Evolutionary conservation across 2,797 vertebrate species (phyloP), one percentile per base, ranked within the genome.

Genomic region (Gambusia yucatana): DNA sequence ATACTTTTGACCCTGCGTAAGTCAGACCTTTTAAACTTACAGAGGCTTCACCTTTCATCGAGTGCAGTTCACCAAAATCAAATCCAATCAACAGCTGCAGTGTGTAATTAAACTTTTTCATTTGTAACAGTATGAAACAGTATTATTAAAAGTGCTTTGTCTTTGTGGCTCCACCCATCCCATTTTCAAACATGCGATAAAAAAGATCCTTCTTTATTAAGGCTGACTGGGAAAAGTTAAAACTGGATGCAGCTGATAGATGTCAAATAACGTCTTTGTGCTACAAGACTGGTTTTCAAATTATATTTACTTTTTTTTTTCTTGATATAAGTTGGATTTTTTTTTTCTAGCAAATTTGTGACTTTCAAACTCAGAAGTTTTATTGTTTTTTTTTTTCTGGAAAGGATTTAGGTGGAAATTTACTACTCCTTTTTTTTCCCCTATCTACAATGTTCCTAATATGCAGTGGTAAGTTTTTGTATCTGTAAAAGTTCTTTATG

Each of bases 1-100:
- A 80, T n/a, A 71, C 72, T 72, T 69, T 72, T 82, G 50, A 82
- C 80, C 59, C 22, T 4, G 57, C 16, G 65, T 70, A 79, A 84
- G 69, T 36, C 22, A 65, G 69, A 82, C 63, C 48, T 75, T 52
- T 55, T 76, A 76, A 77, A 7, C 11, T 43, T 43, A 25, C 4
- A 4, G 55, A 46, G 39, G 25, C 44, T 48, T 75, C 52, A 44
- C 67, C 30, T 52, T 25, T 65, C 17, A 28, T 16, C 55, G 43
- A 33, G 28, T 71, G 11, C 14, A 78, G 17, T 55, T 80, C 33
- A 52, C 17, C 30, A 7, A 80, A 61, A 20, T 57, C n/a, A n/a
- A 33, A 28, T 30, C 30, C 22, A 47, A 6, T 67, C 11, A 67
- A 46, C 2, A 61, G 48, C 39, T 47, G 7, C 25, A 70, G 33